Percentiles rank a stretch among this genome's conserved stretches.
phyloP scores from a whole-genome alignment of 1,140 invertebrate genomes.

The Drosophila persimilis region DNA sequence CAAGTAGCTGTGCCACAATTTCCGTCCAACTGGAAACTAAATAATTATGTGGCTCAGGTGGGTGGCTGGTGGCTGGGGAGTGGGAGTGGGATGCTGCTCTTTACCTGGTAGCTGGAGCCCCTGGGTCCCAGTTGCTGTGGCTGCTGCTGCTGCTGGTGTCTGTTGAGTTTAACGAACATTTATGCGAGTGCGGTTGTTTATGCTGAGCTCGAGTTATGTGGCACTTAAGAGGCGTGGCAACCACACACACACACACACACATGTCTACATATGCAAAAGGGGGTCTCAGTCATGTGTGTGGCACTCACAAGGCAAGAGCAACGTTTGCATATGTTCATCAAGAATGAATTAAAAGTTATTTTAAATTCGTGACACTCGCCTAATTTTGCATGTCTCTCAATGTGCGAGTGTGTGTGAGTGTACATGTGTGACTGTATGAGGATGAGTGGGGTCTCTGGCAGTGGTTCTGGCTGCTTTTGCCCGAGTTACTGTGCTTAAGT shows the following conservation, averaged over 20 bases:
- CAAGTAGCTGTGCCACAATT: conserved; percentile 43
- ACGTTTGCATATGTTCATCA: conserved; percentile 63
- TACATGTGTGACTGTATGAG: conserved; percentile 15
- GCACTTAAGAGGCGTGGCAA: conserved; percentile 69
- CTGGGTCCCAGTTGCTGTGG: conserved; percentile 15
- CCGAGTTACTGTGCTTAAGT: conserved; percentile 61
- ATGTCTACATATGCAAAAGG: conserved; percentile 22
- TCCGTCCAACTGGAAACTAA: conserved; percentile 73
- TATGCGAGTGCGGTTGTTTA: conserved; percentile 78
- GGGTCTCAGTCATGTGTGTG: conserved; percentile 61
- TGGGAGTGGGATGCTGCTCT: background rate
- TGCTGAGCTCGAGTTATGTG: conserved; percentile 77
- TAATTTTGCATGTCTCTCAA: conserved; percentile 69
- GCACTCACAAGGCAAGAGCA: conserved; percentile 26
- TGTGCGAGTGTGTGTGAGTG: background rate
- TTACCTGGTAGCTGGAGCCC: conserved; percentile 11
- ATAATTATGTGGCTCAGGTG: conserved; percentile 71
- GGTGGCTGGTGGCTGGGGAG: background rate
- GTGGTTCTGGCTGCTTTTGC: conserved; percentile 29
- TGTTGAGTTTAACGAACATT: conserved; percentile 74
- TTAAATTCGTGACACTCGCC: conserved; percentile 81
- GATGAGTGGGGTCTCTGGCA: conserved; percentile 17
- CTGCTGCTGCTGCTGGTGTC: background rate
- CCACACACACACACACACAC: conserved; percentile 6
- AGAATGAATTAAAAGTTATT: conserved; percentile 82